These are phyloP conservation scores for Ormyrus pomaceus DNA, from an alignment of 2,888 invertebrate species.

Conservation along the genomic window DNA sequence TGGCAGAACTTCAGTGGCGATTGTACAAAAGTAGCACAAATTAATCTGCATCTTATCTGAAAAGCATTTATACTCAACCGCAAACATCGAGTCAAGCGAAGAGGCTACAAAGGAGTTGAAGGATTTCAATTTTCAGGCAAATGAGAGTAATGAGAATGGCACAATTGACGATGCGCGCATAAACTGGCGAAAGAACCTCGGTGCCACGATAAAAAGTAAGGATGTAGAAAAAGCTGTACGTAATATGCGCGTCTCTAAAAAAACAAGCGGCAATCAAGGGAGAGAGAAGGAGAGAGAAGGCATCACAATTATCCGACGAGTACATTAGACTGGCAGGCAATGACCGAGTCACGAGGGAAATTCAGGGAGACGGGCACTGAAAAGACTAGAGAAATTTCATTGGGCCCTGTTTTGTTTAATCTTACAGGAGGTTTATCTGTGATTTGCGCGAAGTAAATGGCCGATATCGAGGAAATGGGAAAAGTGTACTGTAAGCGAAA, in stretches of 20 bases:
- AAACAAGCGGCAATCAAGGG: constrained; percentile 36
- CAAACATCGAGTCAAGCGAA: not conserved
- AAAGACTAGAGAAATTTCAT: too few relatives aligned
- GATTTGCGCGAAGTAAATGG: too few relatives aligned
- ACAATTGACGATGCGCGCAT: constrained; percentile 23
- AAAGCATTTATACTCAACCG: not conserved
- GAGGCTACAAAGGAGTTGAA: too few relatives aligned
- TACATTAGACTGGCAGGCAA: constrained; percentile 1
- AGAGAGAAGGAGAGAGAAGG: not conserved
- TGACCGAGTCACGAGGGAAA: constrained; percentile 28
- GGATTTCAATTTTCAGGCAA: constrained; percentile 40
- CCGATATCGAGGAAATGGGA: not conserved
- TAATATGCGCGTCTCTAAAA: constrained; percentile 5
- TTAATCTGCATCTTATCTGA: not conserved
- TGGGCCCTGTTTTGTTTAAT: too few relatives aligned
- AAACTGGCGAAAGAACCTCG: not conserved
- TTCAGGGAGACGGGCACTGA: not conserved
- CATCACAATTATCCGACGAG: constrained; percentile 26
- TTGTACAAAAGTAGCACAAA: not conserved
- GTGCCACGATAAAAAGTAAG: not conserved
- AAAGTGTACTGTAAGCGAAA: too few relatives aligned
- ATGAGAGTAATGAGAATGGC: constrained; percentile 33
- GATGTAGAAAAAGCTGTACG: not conserved
- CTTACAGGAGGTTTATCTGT: too few relatives aligned
- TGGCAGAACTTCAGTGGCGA: not conserved